Conservation (phyloP, 2,797 vertebrate genomes). For the Cheirogaleus major region DNA sequence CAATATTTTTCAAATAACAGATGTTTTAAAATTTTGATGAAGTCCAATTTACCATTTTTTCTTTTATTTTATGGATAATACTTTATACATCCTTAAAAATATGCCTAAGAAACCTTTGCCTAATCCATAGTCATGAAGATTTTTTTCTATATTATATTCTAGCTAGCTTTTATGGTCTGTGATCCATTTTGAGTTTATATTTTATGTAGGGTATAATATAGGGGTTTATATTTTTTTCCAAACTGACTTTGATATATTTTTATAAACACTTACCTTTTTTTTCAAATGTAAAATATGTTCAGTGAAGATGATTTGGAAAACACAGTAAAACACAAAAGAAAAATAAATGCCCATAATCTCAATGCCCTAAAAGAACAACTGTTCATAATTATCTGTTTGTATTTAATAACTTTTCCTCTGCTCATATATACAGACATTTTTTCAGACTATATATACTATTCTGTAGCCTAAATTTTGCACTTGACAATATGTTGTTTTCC, state of each 20-base stretch:
- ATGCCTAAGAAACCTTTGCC: not conserved
- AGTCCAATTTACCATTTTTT: not conserved
- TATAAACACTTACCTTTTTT: not conserved
- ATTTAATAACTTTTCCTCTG: not conserved
- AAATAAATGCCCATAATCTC: not conserved
- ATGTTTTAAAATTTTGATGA: not conserved
- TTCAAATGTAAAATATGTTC: not conserved
- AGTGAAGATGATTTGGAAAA: not conserved
- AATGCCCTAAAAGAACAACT: not conserved
- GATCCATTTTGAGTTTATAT: not conserved
- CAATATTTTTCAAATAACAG: not conserved
- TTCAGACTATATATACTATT: not conserved
- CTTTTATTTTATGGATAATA: not conserved
- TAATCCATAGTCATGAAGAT: not conserved
- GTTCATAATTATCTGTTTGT: not conserved
- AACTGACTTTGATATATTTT: not conserved
- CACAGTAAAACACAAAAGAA: not conserved
- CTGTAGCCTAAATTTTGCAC: not conserved
- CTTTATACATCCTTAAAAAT: not conserved
- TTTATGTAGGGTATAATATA: not conserved
- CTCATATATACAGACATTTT: not conserved
- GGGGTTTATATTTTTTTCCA: not conserved
- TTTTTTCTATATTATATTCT: not conserved
- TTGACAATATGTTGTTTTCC: not conserved
- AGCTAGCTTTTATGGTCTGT: not conserved